Evolutionary conservation across 64 coral and sea anemone species (phyloP).

Genomic region (Acropora tenuis): DNA sequence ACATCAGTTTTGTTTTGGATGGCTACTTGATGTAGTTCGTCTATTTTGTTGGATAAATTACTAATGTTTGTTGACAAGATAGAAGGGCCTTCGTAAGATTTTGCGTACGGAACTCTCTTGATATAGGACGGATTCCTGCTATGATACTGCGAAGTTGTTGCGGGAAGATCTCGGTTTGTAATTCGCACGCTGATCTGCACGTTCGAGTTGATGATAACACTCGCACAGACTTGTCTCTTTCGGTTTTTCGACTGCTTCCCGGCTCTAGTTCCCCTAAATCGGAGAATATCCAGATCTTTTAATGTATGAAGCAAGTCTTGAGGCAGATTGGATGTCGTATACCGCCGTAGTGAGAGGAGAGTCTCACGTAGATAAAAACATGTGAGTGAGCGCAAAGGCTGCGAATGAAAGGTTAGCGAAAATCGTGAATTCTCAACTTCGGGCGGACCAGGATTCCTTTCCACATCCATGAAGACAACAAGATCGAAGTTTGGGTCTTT

Average conservation of each 20-base stretch:
- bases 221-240: conserved; percentile 24
- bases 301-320: conserved; percentile 59
- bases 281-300: conserved; percentile 64
- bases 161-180: conserved; percentile 3
- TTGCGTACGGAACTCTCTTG: conserved; percentile 45
- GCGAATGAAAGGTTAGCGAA: conserved; percentile 9
- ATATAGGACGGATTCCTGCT: conserved; percentile 3
- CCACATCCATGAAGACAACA: conserved; percentile 63
- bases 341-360: conserved; percentile 50
- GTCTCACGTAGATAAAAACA: conserved; percentile 52
- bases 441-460: conserved; percentile 56
- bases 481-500: conserved; percentile 60
- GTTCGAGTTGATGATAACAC: conserved; percentile 17
- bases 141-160: conserved; percentile 16
- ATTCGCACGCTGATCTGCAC: conserved; percentile 37
- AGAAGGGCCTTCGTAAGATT: conserved; percentile 64
- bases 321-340: conserved; percentile 17
- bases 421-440: conserved; percentile 21
- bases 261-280: conserved; percentile 59
- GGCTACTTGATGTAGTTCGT: conserved; percentile 15
- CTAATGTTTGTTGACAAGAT: conserved; percentile 41
- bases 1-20: not conserved
- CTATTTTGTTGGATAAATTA: conserved; percentile 43
- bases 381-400: conserved; percentile 11
- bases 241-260: conserved; percentile 56